Percentiles rank a stretch among this genome's conserved stretches.
Conservation (phyloP, 2,888 invertebrate species). For the Acrobasis suavella region DNA sequence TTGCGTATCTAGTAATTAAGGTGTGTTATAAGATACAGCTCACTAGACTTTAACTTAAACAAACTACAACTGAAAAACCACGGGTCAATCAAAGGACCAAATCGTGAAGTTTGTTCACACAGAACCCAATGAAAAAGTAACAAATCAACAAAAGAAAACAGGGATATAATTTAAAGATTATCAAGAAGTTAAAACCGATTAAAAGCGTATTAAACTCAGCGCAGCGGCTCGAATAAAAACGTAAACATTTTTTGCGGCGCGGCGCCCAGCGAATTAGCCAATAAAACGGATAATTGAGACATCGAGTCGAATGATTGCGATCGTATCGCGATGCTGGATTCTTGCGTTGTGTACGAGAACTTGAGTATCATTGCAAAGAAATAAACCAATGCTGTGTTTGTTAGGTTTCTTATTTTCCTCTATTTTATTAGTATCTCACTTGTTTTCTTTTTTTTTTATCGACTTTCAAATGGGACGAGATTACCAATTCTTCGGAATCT, state of each 20-base stretch:
- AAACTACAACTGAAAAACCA: too few species aligned
- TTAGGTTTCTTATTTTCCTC: too few species aligned
- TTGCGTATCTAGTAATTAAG: too few species aligned
- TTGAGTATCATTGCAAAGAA: constrained; percentile 39
- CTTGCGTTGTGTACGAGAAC: too few species aligned
- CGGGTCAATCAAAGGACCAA: too few species aligned
- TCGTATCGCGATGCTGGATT: constrained; percentile 38
- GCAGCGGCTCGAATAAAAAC: constrained; percentile 5
- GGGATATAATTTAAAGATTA: not conserved
- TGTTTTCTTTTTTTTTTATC: too few species aligned
- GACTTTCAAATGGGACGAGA: too few species aligned
- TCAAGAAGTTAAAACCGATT: constrained; percentile 8
- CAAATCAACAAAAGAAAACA: not conserved
- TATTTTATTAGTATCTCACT: too few species aligned
- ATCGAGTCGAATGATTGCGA: constrained; percentile 54
- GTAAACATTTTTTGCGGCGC: constrained; percentile 8
- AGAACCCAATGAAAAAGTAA: not conserved
- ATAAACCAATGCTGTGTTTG: constrained; percentile 24
- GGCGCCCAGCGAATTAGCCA: constrained; percentile 55
- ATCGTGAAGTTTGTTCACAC: too few species aligned
- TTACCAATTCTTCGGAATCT: too few species aligned
- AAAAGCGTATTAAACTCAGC: constrained; percentile 1
- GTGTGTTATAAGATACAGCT: too few species aligned
- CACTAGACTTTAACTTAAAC: too few species aligned
- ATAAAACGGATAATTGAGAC: constrained; percentile 72